These are phyloP conservation scores for Oxyteleia sp. DNA, from an alignment of 2,888 invertebrate species.

Conservation along the genomic window DNA sequence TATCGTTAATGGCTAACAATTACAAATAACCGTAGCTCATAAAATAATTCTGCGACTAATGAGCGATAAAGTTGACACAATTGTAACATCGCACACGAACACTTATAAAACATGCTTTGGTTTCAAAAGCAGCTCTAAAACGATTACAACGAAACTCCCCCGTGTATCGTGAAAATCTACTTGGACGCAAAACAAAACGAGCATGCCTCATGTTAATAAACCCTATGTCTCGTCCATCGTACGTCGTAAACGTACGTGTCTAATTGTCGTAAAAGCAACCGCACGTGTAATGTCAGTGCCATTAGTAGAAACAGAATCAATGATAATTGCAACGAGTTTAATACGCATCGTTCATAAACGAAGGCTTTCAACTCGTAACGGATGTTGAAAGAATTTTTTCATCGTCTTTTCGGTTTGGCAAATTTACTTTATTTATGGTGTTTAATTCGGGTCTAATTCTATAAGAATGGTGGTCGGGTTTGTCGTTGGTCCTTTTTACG, in stretches of 20 bases:
- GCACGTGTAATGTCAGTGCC: constrained; percentile 66
- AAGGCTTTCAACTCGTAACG: too few species aligned
- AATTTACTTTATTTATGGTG: too few species aligned
- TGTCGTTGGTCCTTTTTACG: too few species aligned
- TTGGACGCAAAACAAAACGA: constrained; percentile 66
- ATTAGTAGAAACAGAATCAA: constrained; percentile 62
- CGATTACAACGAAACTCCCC: constrained; percentile 62
- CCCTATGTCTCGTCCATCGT: constrained; percentile 61
- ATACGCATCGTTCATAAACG: constrained; percentile 41
- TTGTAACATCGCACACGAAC: constrained; percentile 48
- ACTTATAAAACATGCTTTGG: constrained; percentile 47
- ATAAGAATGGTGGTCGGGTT: too few species aligned
- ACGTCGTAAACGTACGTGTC: constrained; percentile 68
- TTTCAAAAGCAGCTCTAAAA: constrained; percentile 46
- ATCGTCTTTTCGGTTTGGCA: too few species aligned
- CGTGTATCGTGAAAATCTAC: constrained; percentile 62
- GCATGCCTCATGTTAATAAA: constrained; percentile 67
- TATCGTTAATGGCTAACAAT: constrained; percentile 41
- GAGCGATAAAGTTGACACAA: constrained; percentile 56
- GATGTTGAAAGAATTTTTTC: too few species aligned
- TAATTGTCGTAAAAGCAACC: constrained; percentile 75
- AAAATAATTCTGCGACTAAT: constrained; percentile 52
- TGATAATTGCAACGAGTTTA: constrained; percentile 57
- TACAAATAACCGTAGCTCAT: constrained; percentile 33
- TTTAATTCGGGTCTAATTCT: too few species aligned